Base-by-base conservation (phyloP, 2,797 vertebrate species). In the Anolis apletophallus region DNA sequence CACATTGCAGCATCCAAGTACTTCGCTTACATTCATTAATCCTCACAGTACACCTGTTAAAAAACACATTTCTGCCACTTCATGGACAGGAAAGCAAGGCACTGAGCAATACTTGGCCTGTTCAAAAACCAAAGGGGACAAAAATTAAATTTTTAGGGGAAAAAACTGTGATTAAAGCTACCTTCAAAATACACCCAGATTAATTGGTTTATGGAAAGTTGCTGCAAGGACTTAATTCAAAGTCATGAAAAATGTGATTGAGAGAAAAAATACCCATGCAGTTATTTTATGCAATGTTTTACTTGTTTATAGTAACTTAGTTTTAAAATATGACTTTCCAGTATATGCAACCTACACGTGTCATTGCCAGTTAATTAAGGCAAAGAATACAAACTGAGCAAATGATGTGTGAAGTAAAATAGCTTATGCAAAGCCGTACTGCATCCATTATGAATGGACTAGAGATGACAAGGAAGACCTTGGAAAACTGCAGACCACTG, bases 171-270 rank as follows among this genome's bases (percentile, higher is more conserved):
- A 54, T 7, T 79, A 61, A 72, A 73, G 17, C 46, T 68, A 80
- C 46, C 13, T 78, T 52, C 61, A 68, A 54, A 34, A 46, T 32
- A 82, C 77, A 77, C 50, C n/a, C 40, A 36, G 10, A 72, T 72
- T 72, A 83, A 87, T 21, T 87, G 64, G 36, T 77, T 81, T 67
- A 23, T 69, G 75, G 76, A 79, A 79, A 72, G 14, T n/a, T 79
- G 55, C 46, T 34, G 29, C 86, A 87, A 83, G n/a, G 80, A 78
- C 54, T 78, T 85, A 61, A 54, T 68, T 67, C 67, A 85, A 81
- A 64, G 68, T 64, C 46, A 79, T 73, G 2, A 40, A 86, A 64
- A 50, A 23, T 59, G 36, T 34, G n/a, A 61, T 11, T 29, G 5
- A 40, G 23, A 81, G 14, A 46, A 14, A 61, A 55, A 59, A 21